Percentiles rank a stretch among this genome's conserved stretches.
Conservation (phyloP, 1,140 invertebrate genomes). For the Magallana gigas region DNA sequence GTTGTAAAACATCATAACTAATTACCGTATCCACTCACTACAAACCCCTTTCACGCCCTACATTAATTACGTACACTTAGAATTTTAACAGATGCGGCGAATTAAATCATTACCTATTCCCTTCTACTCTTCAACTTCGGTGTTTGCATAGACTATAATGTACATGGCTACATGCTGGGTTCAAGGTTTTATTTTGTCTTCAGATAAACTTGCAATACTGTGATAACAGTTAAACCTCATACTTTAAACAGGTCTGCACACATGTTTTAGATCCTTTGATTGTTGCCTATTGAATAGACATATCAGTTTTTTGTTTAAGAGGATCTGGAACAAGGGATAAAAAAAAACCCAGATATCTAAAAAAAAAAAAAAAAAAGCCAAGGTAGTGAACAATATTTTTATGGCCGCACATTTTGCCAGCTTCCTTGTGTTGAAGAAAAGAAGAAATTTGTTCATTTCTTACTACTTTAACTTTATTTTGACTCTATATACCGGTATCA, state of each 20-base stretch:
- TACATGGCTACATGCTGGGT: background rate
- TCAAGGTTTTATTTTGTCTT: background rate
- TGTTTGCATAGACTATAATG: background rate
- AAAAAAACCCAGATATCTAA: no score
- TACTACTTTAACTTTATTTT: no score
- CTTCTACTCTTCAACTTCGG: background rate
- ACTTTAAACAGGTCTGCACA: background rate
- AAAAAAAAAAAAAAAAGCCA: no score
- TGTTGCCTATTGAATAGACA: background rate
- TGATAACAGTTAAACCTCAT: background rate
- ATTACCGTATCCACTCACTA: background rate
- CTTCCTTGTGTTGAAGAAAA: no score
- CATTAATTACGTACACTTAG: background rate
- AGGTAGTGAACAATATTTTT: no score
- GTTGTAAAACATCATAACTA: background rate
- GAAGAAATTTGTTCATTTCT: no score
- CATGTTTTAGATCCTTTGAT: background rate
- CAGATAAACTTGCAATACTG: background rate
- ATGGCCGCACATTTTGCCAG: no score
- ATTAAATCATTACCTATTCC: background rate
- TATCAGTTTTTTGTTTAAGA: background rate
- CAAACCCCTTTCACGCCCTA: background rate
- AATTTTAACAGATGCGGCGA: background rate
- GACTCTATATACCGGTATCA: no score
- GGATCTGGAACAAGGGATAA: background rate